Evolutionary conservation across 2,888 invertebrate species (phyloP).

Genomic region (Cyrtodaria siliqua): DNA sequence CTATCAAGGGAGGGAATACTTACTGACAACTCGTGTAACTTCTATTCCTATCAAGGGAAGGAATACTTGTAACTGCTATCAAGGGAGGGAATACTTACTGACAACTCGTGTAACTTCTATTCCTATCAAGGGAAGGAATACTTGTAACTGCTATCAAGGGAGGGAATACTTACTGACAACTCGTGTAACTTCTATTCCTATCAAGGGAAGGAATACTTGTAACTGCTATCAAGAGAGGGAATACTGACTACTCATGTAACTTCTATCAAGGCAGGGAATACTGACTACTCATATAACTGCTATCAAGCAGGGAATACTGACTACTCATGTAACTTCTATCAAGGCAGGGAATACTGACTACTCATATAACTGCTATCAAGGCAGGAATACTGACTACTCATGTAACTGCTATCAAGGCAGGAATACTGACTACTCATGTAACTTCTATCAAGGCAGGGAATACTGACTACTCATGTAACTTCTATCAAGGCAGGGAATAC

Average conservation of each 20-base stretch:
- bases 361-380: constrained; percentile 81
- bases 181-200: constrained; percentile 77
- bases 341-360: no score
- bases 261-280: no score
- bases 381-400: constrained; percentile 74
- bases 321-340: no score
- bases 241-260: constrained; percentile 71
- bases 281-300: constrained; percentile 80
- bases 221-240: constrained; percentile 80
- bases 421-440: constrained; percentile 79
- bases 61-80: constrained; percentile 81
- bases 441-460: constrained; percentile 79
- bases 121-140: no score
- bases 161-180: constrained; percentile 72
- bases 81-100: constrained; percentile 75
- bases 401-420: no score
- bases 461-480: constrained; percentile 71
- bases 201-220: no score
- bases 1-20: constrained; percentile 79
- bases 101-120: constrained; percentile 73
- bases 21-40: constrained; percentile 71
- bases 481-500: no score
- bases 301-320: constrained; percentile 79
- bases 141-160: constrained; percentile 80
- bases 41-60: no score